phyloP scores from a whole-genome alignment of 2,888 invertebrate genomes.

The Philonicus albiceps region DNA sequence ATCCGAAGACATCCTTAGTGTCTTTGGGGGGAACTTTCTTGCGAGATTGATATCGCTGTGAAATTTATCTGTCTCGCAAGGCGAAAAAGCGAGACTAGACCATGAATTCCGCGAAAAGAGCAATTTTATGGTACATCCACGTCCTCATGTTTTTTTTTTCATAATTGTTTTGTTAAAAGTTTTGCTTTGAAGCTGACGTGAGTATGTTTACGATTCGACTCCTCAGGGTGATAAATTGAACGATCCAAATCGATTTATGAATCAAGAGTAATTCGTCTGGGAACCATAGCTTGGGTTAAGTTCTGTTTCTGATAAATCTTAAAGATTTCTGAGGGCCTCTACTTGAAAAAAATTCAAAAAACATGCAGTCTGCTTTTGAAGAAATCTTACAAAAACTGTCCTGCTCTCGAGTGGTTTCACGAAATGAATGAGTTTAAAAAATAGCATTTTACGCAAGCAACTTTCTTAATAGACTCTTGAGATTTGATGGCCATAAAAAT shows the following conservation, averaged over 20 bases:
- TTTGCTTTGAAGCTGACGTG: neutral
- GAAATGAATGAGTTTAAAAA: neutral
- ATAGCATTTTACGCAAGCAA: neutral
- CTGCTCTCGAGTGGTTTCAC: neutral
- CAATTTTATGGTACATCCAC: neutral
- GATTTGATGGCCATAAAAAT: neutral
- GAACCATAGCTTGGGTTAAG: neutral
- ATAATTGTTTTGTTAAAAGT: constrained; percentile 24
- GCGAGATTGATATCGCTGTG: constrained; percentile 9
- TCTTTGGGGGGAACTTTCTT: neutral
- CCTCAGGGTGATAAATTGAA: neutral
- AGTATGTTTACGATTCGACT: neutral
- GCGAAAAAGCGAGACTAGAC: neutral
- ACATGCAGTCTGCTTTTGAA: neutral
- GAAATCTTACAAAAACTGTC: neutral
- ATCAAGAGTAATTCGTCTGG: neutral
- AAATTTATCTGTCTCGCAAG: constrained; percentile 18
- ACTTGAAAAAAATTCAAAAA: neutral
- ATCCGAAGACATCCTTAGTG: neutral
- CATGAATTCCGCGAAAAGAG: neutral
- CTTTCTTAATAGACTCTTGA: neutral
- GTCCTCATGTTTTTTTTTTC: neutral
- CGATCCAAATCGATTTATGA: neutral
- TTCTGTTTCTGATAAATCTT: neutral
- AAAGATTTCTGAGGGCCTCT: neutral